Base-by-base conservation (phyloP, 2,113 vertebrate species). In the Tautogolabrus adspersus region DNA sequence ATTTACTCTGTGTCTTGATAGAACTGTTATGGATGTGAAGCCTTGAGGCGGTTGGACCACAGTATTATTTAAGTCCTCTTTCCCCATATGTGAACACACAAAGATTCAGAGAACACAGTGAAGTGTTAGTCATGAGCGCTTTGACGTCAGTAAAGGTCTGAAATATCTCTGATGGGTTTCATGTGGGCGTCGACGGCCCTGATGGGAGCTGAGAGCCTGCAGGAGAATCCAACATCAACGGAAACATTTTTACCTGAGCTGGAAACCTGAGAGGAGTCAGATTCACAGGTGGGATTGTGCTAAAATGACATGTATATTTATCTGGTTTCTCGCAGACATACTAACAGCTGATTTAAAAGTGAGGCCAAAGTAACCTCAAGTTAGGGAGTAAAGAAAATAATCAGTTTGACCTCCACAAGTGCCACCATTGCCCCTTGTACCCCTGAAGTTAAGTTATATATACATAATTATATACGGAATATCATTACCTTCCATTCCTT, bases 151-250 rank as follows among this genome's bases (percentile, higher is more conserved):
- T 8, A 49, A 8, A 64, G 58, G 58, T 71, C 63, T 60, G 61
- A 88, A 90, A 83, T 81, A 81, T 81, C 86, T 75, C 60, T 47
- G 79, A 74, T 64, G 57, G n/a, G 34, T 37, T 78, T 47, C 10
- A 52, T 76, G 84, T 77, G 58, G 82, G 89, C 22, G 73, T 69
- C 7, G 7, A 23, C 49, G 30, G 74, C 68, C 57, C 37, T 54
- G 61, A 75, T 55, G 40, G 64, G 65, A 68, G 52, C 58, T 56
- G 70, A 85, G 61, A 30, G 63, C 66, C 81, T 72, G 74, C 55
- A 12, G 74, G 51, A 79, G 40, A 51, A 76, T 66, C 81, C 69
- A 59, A 42, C 0, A 21, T 22, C 56, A 60, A n/a, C 58, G 13
- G 18, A 44, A 65, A 54, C 54, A 13, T 58, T 22, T 62, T 57